Percentiles rank a stretch among this genome's conserved stretches.
Conservation (phyloP, 2,113 vertebrate genomes). For the Verasper variegatus region DNA sequence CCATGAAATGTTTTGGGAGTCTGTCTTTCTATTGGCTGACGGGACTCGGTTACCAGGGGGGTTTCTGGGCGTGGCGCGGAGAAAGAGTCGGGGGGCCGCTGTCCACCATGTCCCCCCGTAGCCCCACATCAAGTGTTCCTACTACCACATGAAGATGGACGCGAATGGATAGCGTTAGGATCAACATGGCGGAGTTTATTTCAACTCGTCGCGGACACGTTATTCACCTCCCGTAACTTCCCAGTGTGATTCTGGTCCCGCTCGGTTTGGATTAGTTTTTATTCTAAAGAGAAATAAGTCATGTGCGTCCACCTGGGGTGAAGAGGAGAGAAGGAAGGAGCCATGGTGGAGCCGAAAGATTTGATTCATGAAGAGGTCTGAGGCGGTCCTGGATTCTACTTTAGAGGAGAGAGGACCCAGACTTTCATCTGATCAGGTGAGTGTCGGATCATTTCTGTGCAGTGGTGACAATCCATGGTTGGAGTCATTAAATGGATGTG, state of each 20-base stretch:
- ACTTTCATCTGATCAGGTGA: constrained; percentile 56
- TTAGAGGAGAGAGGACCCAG: constrained; percentile 31
- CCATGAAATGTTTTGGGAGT: neutral
- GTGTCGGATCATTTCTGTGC: neutral
- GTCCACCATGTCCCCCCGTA: neutral
- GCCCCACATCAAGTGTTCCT: neutral
- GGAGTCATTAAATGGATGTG: too few relatives aligned
- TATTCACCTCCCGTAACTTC: neutral
- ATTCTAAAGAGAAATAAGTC: neutral
- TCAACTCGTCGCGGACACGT: neutral
- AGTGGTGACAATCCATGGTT: neutral
- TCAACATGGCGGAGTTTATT: constrained; percentile 26
- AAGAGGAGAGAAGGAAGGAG: constrained; percentile 12
- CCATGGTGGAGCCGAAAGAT: constrained; percentile 52
- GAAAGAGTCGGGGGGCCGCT: neutral
- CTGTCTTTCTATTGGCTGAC: constrained; percentile 13
- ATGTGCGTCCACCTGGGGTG: constrained; percentile 3
- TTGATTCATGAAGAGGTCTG: constrained; percentile 32
- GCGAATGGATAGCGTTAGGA: constrained; percentile 6
- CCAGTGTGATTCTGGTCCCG: neutral
- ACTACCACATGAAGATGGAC: constrained; percentile 38
- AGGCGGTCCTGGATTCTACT: constrained; percentile 33
- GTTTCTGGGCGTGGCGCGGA: constrained; percentile 43
- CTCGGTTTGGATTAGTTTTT: neutral
- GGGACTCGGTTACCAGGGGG: neutral